Evolutionary conservation across 2,113 vertebrate genomes (phyloP).

Genomic region (Rhinichthys klamathensis): DNA sequence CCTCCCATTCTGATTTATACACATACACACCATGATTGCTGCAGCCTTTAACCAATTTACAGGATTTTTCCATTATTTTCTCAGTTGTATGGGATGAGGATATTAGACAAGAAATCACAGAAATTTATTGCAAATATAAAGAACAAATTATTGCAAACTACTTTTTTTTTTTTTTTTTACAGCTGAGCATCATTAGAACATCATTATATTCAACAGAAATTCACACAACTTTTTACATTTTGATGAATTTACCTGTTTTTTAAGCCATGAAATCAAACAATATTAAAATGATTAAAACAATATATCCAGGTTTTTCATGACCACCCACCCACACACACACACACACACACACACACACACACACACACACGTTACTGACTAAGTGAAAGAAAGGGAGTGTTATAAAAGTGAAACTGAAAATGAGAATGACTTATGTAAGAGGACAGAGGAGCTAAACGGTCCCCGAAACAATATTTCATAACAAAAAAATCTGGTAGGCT

Average conservation of each 20-base stretch:
- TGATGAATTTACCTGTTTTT: background rate
- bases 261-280: background rate
- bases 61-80: background rate
- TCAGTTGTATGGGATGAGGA: background rate
- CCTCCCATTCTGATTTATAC: background rate
- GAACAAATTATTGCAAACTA: background rate
- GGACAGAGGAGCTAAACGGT: background rate
- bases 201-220: background rate
- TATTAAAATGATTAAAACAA: background rate
- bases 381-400: background rate
- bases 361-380: background rate
- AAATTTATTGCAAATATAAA: background rate
- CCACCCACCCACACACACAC: too few relatives aligned
- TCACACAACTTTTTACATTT: background rate
- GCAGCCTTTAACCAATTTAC: background rate
- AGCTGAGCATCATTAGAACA: background rate
- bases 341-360: background rate
- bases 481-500: background rate
- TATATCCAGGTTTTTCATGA: background rate
- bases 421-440: background rate
- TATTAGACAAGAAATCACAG: background rate
- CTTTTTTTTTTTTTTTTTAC: background rate
- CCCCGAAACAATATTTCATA: background rate
- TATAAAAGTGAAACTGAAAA: background rate
- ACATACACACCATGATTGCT: background rate